Evolutionary conservation across 2,113 vertebrate genomes (phyloP), one percentile per base, ranked within the genome.

Genomic region (Malurus cyaneus): DNA sequence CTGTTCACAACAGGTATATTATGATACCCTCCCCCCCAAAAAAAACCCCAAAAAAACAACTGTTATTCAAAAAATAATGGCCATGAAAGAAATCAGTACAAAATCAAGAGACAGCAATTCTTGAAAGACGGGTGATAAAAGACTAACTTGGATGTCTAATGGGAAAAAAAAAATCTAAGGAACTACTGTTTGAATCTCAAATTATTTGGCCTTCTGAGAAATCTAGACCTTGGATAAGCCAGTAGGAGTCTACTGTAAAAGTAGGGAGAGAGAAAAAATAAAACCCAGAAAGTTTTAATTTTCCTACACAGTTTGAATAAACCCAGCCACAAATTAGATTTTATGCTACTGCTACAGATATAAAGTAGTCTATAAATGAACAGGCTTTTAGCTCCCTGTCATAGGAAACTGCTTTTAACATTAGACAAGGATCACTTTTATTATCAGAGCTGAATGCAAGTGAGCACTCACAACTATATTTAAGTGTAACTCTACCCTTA

Each of bases 331-430:
- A 96, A 85, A 92, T 81, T 57, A 77, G 39, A 86, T 94, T 95
- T 94, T 76, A 94, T 54, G 50, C 52, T 70, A 94, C 77, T 89
- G 71, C 80, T 89, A 79, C 24, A 92, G 62, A 81, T 88, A 81
- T 85, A 91, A 92, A 93, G 71, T 53, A 88, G 44, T 81, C 81
- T 49, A 96, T 90, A 97, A 97, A 93, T 36, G 54, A 96, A 93
- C 61, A 84, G 93, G 83, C 65, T 97, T 97, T 97, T 95, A 96
- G 76, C 61, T 92, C 57, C 64, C 67, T 95, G 78, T 86, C 62
- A 70, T 44, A 94, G 39, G 88, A 94, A 94, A 94, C 46, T 84
- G 50, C 72, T 95, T 97, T 91, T 89, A 93, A 95, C 50, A 53
- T 95, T 89, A 97, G 89, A 64, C 60, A 96, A 79, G 0, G 2